Base-by-base conservation (phyloP, 2,113 vertebrate genomes). In the Salvelinus fontinalis region DNA sequence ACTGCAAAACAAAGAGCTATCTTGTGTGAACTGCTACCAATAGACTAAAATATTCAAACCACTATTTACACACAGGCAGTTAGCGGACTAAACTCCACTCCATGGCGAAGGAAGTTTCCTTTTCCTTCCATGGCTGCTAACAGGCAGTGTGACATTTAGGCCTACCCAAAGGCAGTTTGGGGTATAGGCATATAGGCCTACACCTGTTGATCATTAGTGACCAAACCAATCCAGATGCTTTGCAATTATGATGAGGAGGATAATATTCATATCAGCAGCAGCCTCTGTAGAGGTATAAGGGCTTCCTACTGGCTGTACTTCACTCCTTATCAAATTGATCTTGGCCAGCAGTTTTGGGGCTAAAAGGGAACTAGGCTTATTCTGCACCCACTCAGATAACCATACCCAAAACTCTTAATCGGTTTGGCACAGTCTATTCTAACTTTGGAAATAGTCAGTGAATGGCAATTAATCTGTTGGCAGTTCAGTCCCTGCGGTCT, bases 401-500 rank as follows among this genome's bases (percentile, higher is more conserved):
- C 67, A 14, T 68, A 3, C 5, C 29, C 16, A 9, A 68, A 68
- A 67, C 29, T 68, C 29, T 68, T 49, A 57, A 74, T 51, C 57
- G 44, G 44, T 16, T 70, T 31, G 22, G 48, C 73, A 69, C 31
- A 67, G 31, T 71, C 6, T 71, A 34, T 68, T 70, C 69, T 49
- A 66, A 39, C 65, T 60, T 93, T 93, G 90, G 92, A 95, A 94
- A 94, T 92, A 93, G 92, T 92, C 93, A 93, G 59, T 62, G 59
- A 62, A 62, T 54, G 94, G 93, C 93, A 90, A 94, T 91, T 94
- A 93, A 94, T 94, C 92, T 91, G 93, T 92, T 94, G 92, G 74
- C 93, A 93, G 94, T 94, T 94, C 93, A n/a, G 18, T 66, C 62
- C 62, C 16, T 27, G 71, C 64, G 64, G 49, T 75, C 60, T 84